A percentile compares a stretch with the other conserved stretches of the same genome.
Evolutionary conservation across 2,888 invertebrate species (phyloP).

Genomic region (Trachelus iudaicus): DNA sequence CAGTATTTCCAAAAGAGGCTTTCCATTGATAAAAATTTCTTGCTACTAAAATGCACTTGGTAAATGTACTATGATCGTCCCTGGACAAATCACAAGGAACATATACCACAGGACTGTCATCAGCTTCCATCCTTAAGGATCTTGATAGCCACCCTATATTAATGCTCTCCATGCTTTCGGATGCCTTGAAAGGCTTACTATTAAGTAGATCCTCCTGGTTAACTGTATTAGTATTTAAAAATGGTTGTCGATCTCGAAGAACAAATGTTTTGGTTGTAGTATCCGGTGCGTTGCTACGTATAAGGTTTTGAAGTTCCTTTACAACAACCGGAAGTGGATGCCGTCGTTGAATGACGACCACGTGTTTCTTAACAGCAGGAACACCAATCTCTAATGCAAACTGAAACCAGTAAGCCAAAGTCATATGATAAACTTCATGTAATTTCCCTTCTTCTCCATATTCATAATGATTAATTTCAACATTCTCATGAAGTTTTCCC

Average conservation of each 20-base stretch:
- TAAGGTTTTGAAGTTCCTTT: conserved; percentile 68
- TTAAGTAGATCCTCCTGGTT: background rate
- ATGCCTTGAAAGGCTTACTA: conserved; percentile 27
- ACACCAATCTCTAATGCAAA: conserved; percentile 70
- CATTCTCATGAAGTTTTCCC: conserved; percentile 11
- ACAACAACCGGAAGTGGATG: conserved; percentile 66
- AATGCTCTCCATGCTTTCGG: conserved; percentile 27
- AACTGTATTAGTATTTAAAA: conserved; percentile 48
- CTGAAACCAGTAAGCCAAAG: conserved; percentile 72
- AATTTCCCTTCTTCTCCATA: conserved; percentile 69
- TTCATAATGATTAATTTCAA: conserved; percentile 57
- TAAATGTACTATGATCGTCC: conserved; percentile 57
- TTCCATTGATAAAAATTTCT: conserved; percentile 75
- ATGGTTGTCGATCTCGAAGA: conserved; percentile 60
- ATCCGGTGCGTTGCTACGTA: conserved; percentile 65
- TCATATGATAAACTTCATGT: conserved; percentile 68
- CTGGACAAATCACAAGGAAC: conserved; percentile 63
- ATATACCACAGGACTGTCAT: conserved; percentile 40
- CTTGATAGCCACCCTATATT: conserved; percentile 9
- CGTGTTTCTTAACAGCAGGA: conserved; percentile 71
- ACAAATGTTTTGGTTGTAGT: conserved; percentile 66
- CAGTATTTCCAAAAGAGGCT: conserved; percentile 61
- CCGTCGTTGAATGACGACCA: conserved; percentile 64
- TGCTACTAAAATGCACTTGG: conserved; percentile 70
- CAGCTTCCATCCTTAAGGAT: conserved; percentile 7